These are phyloP conservation scores for Apis florea DNA, from an alignment of 1,140 invertebrate species.

Conservation along the genomic window DNA sequence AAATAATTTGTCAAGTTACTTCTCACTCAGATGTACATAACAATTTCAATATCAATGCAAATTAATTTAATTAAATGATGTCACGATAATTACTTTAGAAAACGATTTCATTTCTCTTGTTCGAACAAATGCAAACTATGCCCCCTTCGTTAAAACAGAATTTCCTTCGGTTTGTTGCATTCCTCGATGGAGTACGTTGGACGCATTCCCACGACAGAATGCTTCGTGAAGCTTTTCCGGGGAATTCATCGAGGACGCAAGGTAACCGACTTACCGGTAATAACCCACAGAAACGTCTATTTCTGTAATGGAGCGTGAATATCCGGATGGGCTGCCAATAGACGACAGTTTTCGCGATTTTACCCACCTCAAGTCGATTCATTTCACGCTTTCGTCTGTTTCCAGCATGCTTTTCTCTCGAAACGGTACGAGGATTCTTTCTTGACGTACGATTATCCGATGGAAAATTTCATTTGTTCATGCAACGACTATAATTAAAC, in stretches of 20 bases:
- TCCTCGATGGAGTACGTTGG: not conserved
- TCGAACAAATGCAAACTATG: not conserved
- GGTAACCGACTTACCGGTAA: slow-evolving; percentile 20
- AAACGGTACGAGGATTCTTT: not conserved
- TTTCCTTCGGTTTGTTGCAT: slow-evolving; percentile 1
- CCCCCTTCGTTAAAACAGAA: not conserved
- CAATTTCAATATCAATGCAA: not conserved
- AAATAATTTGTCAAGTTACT: not conserved
- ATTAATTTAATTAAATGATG: not conserved
- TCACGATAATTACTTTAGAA: not conserved
- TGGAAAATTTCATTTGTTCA: not conserved
- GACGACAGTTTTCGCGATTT: slow-evolving; percentile 16
- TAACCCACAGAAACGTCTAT: slow-evolving; percentile 12
- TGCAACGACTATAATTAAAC: no score
- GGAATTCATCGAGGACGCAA: not conserved
- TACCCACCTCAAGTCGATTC: not conserved
- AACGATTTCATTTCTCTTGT: not conserved
- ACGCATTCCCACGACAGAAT: not conserved
- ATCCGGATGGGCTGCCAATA: slow-evolving; percentile 1
- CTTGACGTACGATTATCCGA: not conserved
- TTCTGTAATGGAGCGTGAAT: slow-evolving; percentile 33
- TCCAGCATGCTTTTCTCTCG: no score
- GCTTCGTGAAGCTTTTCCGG: not conserved
- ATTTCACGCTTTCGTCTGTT: not conserved
- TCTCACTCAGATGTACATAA: no score